Evolutionary conservation across 2,113 vertebrate genomes (phyloP).

Genomic region (Sialia sialis): DNA sequence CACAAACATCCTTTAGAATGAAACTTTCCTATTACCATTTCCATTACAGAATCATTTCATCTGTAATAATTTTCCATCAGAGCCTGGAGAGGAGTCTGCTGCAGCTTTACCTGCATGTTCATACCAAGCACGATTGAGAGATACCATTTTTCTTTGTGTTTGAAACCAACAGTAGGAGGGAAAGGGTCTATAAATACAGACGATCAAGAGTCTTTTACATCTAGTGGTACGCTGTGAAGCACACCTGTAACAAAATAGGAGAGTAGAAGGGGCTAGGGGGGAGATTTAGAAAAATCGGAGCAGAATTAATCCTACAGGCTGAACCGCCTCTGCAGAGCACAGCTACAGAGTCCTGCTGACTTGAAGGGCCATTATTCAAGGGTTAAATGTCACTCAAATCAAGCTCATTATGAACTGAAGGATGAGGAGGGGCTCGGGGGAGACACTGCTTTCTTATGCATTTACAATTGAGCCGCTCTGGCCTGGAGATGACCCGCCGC

Average conservation of each 20-base stretch:
- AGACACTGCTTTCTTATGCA: slow-evolving; percentile 68
- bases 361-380: slow-evolving; percentile 64
- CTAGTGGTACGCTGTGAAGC: neutral
- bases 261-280: neutral
- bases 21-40: slow-evolving; percentile 51
- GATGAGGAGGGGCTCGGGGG: slow-evolving; percentile 50
- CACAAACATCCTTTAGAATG: slow-evolving; percentile 38
- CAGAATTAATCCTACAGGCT: slow-evolving; percentile 55
- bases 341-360: neutral
- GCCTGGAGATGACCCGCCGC: slow-evolving; percentile 77
- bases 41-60: slow-evolving; percentile 60
- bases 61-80: slow-evolving; percentile 63
- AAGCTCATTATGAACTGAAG: slow-evolving; percentile 70
- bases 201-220: slow-evolving; percentile 67
- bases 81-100: slow-evolving; percentile 50
- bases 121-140: slow-evolving; percentile 39
- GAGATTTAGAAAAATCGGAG: slow-evolving; percentile 34
- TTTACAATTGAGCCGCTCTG: slow-evolving; percentile 73
- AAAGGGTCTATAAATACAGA: slow-evolving; percentile 67
- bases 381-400: slow-evolving; percentile 79
- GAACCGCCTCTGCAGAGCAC: neutral
- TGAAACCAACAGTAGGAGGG: slow-evolving; percentile 59
- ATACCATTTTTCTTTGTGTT: slow-evolving; percentile 75
- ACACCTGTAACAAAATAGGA: slow-evolving; percentile 69
- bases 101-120: slow-evolving; percentile 60